Percentiles rank a stretch among this genome's conserved stretches.
phyloP scores from a whole-genome alignment of 2,113 vertebrate species.

The Pachyramphus minor region DNA sequence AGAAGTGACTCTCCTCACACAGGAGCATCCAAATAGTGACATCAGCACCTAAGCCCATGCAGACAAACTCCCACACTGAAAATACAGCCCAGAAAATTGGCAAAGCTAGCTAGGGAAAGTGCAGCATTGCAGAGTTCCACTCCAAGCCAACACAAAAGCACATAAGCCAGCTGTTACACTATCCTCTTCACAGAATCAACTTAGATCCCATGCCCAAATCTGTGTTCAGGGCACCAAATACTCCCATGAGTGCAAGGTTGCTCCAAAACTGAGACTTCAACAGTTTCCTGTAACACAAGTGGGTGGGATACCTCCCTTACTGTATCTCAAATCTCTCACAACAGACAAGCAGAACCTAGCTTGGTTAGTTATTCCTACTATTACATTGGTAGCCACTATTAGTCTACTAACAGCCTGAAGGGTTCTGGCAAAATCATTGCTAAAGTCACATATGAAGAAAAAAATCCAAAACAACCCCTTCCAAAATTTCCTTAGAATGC shows the following conservation, averaged over 20 bases:
- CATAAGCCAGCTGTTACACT: constrained; percentile 14
- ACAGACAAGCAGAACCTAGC: background rate
- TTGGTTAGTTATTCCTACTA: background rate
- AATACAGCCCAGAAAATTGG: constrained; percentile 12
- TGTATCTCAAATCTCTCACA: background rate
- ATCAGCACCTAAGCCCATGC: constrained; percentile 24
- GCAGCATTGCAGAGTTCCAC: background rate
- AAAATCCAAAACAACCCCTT: background rate
- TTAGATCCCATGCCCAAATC: constrained; percentile 3
- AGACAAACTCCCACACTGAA: constrained; percentile 26
- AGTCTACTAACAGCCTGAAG: background rate
- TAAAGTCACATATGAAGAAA: background rate
- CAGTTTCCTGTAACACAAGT: background rate
- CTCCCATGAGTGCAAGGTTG: background rate
- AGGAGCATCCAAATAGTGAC: constrained; percentile 12
- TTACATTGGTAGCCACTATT: background rate
- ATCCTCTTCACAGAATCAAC: background rate
- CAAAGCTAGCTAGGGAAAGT: background rate
- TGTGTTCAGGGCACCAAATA: background rate
- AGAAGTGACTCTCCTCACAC: background rate
- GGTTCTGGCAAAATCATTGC: background rate
- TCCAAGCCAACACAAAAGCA: constrained; percentile 5
- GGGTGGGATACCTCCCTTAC: background rate
- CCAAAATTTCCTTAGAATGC: background rate
- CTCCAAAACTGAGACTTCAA: background rate